These are phyloP conservation scores for Chironomus riparius DNA, from an alignment of 2,888 invertebrate species.

Conservation along the genomic window DNA sequence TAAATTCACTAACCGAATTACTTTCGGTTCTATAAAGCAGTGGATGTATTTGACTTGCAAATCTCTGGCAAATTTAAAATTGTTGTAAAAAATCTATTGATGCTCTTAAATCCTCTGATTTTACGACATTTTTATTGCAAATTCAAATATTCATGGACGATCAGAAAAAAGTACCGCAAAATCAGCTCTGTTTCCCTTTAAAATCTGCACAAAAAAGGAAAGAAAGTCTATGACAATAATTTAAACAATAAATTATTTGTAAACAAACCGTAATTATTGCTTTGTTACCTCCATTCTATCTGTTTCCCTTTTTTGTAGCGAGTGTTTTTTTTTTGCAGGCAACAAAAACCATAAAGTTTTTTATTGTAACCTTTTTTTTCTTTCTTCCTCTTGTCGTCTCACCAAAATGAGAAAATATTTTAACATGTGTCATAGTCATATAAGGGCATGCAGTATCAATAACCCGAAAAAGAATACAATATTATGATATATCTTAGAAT, in stretches of 20 bases:
- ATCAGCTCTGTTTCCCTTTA: no score
- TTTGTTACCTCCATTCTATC: neutral
- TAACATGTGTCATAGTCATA: neutral
- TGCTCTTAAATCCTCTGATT: no score
- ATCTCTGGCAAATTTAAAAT: no score
- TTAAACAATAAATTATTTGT: conserved; percentile 24
- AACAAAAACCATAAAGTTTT: neutral
- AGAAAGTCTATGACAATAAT: conserved; percentile 9
- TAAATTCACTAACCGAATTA: no score
- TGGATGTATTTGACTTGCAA: no score
- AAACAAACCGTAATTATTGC: conserved; percentile 24
- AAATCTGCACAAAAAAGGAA: neutral
- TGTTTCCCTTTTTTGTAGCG: neutral
- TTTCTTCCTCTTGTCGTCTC: neutral
- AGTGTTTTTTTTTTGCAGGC: no score
- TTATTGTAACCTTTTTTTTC: neutral
- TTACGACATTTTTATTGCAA: no score
- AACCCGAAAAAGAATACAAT: neutral
- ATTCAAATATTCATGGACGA: no score
- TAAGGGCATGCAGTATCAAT: conserved; percentile 6
- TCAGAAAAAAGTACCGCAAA: no score
- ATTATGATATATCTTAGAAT: no score
- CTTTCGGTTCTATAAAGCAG: no score
- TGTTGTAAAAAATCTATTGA: no score
- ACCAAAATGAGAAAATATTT: neutral